Base-by-base conservation (phyloP, 2,113 vertebrate species). In the Rattus rattus region DNA sequence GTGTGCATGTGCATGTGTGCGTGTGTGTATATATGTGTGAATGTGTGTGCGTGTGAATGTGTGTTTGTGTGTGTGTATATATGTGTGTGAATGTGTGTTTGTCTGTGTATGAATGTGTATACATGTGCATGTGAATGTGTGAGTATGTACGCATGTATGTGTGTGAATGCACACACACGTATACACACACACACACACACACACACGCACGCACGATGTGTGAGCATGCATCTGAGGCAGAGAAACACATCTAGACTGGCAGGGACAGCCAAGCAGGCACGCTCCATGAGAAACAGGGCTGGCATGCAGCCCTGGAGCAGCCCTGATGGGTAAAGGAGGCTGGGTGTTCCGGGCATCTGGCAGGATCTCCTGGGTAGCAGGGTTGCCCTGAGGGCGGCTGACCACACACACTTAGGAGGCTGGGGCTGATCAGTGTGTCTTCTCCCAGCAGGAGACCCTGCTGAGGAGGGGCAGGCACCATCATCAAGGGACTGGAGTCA, bases 391-490 rank as follows among this genome's bases (percentile, higher is more conserved):
- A 84, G 47, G 11, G n/a, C 36, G 72, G 61, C 39, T 65, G 90
- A 95, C 91, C 94, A 91, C 12, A 90, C 76, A 93, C 6, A 96
- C 95, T 61, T 91, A 90, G 7, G 96, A 83, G 88, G 76, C 67
- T 7, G 72, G 0, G 0, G 47, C 11, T 92, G 94, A 93, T 13
- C 73, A 26, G 89, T 94, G 28, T 24, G 69, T 39, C 76, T 54
- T 63, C 28, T 95, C 61, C 94, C 26, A 0, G 85, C 77, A 87
- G 88, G 79, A 19, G 72, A 80, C 94, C 96, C 54, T 65, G 79
- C 56, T 83, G 4, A 12, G 61, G 67, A 65, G 36, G 47, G 36
- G 49, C n/a, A 54, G 5, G 47, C 5, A n/a, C 20, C 77, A 76
- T 16, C 30, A 73, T 1, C 0, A 5, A 77, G 19, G 54, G 33